Base-by-base conservation (phyloP, 2,888 invertebrate genomes). In the Diloba caeruleocephala region DNA sequence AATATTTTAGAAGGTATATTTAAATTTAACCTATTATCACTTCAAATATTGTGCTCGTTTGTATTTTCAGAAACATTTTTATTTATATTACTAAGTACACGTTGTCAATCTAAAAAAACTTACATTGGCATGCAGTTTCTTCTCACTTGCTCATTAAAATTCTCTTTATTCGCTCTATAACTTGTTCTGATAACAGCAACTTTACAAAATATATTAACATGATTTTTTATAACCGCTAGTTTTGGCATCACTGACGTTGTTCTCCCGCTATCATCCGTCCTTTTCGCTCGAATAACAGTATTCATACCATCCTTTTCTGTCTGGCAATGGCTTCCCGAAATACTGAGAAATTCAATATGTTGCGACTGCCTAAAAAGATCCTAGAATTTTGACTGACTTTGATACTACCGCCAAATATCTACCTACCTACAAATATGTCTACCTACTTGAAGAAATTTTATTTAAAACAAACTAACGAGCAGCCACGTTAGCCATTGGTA, bases 301-400 rank as follows among this genome's bases (percentile, higher is more conserved):
- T n/a, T 7, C 5, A 14, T 44, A 31, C 33, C 13, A 10, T 68
- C 51, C 37, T 48, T 38, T 25, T 64, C 68, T 54, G 62, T 67
- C 56, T 55, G 63, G 42, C 42, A 26, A 41, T 56, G 49, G 12
- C 19, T 42, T 55, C 54, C 50, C 39, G 31, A 64, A 68, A 64
- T 62, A 63, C 36, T 45, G 45, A 62, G 32, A 14, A 10, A 56
- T 52, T 48, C 44, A 13, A 50, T 10, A 42, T 45, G 29, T 36
- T 48, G 31, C 21, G 34, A 39, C 45, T 32, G 25, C 32, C 49
- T 53, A 64, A 44, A 44, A 31, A 23, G 2, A 64, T 69, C 65
- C 37, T 44, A 64, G 59, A 69, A 66, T 14, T 51, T n/a, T 17
- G 48, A 51, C 17, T 55, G 45, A n/a, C 14, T n/a, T n/a, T n/a